Evolutionary conservation across 2,113 vertebrate species (phyloP), one percentile per base, ranked within the genome.

Genomic region (Hippocampus abdominalis): DNA sequence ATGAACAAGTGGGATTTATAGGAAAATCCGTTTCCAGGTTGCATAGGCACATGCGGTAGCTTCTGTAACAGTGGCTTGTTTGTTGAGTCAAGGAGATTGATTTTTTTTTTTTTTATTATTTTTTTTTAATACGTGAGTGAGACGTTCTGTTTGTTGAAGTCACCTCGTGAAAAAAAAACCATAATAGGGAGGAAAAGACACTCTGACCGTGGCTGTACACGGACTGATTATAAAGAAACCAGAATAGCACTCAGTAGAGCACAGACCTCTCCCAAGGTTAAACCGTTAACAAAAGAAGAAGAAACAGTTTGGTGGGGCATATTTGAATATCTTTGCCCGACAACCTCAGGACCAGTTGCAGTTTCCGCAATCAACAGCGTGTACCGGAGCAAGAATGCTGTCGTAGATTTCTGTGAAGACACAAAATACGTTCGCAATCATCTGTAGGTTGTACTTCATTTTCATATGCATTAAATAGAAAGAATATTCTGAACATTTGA

Each of bases 201-300:
- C 64, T 48, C 62, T 63, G 75, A 76, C 67, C 68, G 73, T 75
- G 68, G 12, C 54, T 75, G 78, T 64, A 64, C 68, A 49, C 63
- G 36, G 53, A 64, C 75, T 18, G 27, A 18, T 60, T 18, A 20
- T 3, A 32, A 32, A 60, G 57, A 60, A 60, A 59, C 1, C 1
- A 27, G 56, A 59, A 59, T 8, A 8, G 16, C 7, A 32, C 57
- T 7, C 57, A 32, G 27, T 32, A 60, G 57, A 59, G 25, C 56
- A 18, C 13, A 59, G 5, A 25, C 23, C 54, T 29, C 23, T 20
- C 16, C 57, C 57, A 60, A 60, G 57, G 57, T 32, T 60, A 32
- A 32, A 32, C 6, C 18, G 16, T 32, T 32, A 20, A 60, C 57
- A 60, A 60, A 60, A 29, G 57, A 60, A 16, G 27, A 32, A 60